Percentiles rank a stretch among this genome's conserved stretches.
Conservation (phyloP, 2,113 vertebrate species). For the Astur gentilis region DNA sequence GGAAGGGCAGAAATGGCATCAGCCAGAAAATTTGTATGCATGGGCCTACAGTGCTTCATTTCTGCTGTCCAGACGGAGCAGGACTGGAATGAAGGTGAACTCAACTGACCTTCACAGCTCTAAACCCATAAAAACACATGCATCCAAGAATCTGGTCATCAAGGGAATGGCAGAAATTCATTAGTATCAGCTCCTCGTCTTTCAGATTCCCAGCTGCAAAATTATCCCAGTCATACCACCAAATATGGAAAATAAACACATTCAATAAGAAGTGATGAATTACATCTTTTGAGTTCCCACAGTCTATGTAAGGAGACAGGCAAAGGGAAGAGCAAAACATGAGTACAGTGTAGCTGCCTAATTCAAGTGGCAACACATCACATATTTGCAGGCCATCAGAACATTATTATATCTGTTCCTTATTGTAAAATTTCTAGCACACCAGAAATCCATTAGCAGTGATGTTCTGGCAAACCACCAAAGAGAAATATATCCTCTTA, state of each 20-base stretch:
- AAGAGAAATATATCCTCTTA: constrained; percentile 51
- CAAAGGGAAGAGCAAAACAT: neutral
- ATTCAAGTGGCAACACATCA: neutral
- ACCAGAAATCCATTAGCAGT: constrained; percentile 52
- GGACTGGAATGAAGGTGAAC: neutral
- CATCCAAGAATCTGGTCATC: neutral
- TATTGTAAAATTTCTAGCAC: constrained; percentile 11
- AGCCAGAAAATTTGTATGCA: neutral
- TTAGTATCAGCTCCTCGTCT: neutral
- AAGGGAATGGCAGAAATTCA: neutral
- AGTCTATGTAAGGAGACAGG: neutral
- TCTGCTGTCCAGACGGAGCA: neutral
- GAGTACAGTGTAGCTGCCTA: neutral
- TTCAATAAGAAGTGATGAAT: neutral
- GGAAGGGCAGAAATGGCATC: neutral
- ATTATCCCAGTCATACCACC: neutral
- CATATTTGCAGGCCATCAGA: neutral
- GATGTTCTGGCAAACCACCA: constrained; percentile 33
- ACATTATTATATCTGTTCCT: neutral
- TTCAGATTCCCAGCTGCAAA: neutral
- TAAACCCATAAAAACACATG: neutral
- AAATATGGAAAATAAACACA: neutral
- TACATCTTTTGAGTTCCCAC: neutral
- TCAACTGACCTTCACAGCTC: neutral
- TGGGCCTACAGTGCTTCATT: neutral